Conservation (phyloP, 2,888 invertebrate genomes). For the Eupithecia dodoneata region DNA sequence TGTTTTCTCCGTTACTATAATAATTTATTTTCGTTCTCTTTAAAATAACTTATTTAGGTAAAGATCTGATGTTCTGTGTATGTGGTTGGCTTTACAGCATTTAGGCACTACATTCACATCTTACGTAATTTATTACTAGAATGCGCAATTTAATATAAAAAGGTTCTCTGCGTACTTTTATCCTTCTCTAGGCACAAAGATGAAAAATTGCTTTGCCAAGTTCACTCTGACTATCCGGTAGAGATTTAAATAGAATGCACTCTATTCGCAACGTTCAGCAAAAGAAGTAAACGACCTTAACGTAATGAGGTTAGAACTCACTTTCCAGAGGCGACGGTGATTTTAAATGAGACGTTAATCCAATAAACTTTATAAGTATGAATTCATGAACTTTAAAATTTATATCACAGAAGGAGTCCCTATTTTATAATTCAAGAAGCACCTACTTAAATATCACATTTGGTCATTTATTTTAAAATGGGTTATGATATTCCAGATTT, state of each 20-base stretch:
- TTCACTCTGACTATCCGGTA: background rate
- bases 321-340: slow-evolving; percentile 11
- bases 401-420: background rate
- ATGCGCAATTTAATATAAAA: background rate
- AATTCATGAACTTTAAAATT: slow-evolving; percentile 1
- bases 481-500: background rate
- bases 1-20: no score
- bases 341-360: slow-evolving; percentile 3
- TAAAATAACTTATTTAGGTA: no score
- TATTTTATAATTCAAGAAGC: background rate
- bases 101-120: background rate
- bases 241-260: background rate
- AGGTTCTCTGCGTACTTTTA: background rate
- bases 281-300: slow-evolving; percentile 9
- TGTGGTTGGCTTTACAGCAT: background rate
- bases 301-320: background rate
- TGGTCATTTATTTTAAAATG: background rate
- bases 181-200: background rate
- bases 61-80: background rate
- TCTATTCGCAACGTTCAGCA: slow-evolving; percentile 5
- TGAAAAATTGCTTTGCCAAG: slow-evolving; percentile 3
- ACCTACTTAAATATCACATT: background rate
- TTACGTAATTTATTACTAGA: background rate
- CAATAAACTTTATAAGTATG: slow-evolving; percentile 4
- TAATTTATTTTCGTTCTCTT: no score